These are phyloP conservation scores for Mactra quadrangularis DNA, from an alignment of 1,140 invertebrate genomes.

Conservation along the genomic window DNA sequence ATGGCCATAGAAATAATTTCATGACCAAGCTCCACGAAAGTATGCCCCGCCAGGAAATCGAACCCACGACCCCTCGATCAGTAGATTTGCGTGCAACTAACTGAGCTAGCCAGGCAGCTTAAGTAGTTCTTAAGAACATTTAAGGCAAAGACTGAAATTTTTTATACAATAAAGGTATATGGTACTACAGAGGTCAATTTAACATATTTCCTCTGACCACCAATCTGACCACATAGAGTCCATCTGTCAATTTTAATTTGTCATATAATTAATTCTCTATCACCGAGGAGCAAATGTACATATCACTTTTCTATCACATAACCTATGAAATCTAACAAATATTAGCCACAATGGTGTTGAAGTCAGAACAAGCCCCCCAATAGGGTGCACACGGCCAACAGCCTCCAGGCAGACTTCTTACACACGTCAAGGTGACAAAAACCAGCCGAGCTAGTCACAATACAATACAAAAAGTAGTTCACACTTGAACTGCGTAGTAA, in stretches of 20 bases:
- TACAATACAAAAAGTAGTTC: constrained; percentile 41
- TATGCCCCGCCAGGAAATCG: no score
- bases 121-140: no score
- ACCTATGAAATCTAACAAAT: constrained; percentile 27
- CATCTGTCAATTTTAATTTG: constrained; percentile 34
- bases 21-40: no score
- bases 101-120: no score
- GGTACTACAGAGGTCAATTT: no score
- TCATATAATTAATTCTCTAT: constrained; percentile 39
- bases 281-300: constrained; percentile 14
- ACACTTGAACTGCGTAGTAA: constrained; percentile 33
- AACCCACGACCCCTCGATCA: no score
- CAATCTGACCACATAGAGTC: background rate
- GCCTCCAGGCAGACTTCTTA: constrained; percentile 5
- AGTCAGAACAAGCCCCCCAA: constrained; percentile 7
- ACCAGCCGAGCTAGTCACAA: constrained; percentile 7
- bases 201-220: no score
- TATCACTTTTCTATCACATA: constrained; percentile 32
- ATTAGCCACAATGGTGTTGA: constrained; percentile 12
- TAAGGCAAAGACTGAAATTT: no score
- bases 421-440: constrained; percentile 20
- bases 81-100: no score
- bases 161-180: no score
- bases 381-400: constrained; percentile 6
- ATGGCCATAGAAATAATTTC: no score